Evolutionary conservation across 1,140 invertebrate species (phyloP).

Genomic region (Dolichoris vasculosae): DNA sequence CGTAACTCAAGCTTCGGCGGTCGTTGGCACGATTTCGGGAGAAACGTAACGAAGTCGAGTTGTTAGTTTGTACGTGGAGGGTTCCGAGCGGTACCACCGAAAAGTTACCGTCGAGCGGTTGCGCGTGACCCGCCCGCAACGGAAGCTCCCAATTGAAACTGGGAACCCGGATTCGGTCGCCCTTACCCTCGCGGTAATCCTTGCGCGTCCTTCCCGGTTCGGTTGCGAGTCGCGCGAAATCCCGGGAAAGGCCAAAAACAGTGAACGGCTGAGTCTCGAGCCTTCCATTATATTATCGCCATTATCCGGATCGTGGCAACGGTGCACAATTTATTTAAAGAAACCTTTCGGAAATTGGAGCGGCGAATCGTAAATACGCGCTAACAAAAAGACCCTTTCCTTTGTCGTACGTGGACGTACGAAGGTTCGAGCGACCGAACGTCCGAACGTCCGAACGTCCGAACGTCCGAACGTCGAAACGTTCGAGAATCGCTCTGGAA

Average conservation of each 20-base stretch:
- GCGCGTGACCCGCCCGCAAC: neutral
- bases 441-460: no score
- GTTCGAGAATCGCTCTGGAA: no score
- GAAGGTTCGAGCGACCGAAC: neutral
- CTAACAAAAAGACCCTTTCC: constrained; percentile 47
- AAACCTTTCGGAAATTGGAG: constrained; percentile 44
- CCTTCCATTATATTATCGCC: constrained; percentile 20
- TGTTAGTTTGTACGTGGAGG: no score
- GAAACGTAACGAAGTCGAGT: neutral
- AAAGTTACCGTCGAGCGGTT: no score
- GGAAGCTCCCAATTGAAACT: neutral
- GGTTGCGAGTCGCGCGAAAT: neutral
- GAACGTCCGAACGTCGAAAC: constrained; percentile 13
- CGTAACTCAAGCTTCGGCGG: neutral
- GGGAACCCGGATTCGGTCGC: neutral
- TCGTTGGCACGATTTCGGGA: neutral
- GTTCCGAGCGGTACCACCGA: no score
- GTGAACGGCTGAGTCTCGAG: neutral
- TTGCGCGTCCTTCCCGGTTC: neutral
- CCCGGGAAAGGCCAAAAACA: constrained; percentile 4
- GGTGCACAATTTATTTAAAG: constrained; percentile 33
- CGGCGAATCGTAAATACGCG: constrained; percentile 45
- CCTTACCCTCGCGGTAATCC: neutral
- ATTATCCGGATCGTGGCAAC: neutral
- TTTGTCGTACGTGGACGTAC: constrained; percentile 19